Evolutionary conservation across 2,113 vertebrate genomes (phyloP).

Genomic region (Maccullochella peelii): DNA sequence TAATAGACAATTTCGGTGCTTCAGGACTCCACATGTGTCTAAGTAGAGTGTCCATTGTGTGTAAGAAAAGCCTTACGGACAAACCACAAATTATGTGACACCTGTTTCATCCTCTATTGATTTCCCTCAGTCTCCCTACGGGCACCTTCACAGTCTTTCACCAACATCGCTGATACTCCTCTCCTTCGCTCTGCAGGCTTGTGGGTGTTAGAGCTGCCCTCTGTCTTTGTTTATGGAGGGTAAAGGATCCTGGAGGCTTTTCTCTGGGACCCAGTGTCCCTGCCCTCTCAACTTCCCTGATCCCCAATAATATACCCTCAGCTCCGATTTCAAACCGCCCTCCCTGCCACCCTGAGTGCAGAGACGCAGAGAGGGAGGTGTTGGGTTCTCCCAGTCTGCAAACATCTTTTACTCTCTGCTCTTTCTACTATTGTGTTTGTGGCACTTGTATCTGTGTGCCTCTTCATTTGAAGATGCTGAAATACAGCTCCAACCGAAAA

Average conservation of each 20-base stretch:
- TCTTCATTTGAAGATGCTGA: background rate
- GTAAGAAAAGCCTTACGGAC: background rate
- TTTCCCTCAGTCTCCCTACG: background rate
- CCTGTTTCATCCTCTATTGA: conserved; percentile 30
- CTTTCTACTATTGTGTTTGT: background rate
- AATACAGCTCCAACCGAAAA: background rate
- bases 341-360: conserved; percentile 21
- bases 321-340: conserved; percentile 57
- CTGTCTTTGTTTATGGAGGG: conserved; percentile 46
- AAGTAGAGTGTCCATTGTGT: background rate
- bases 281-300: conserved; percentile 42
- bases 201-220: background rate
- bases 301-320: conserved; percentile 38
- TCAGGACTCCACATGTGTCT: background rate
- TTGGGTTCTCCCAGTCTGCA: conserved; percentile 20
- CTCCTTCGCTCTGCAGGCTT: background rate
- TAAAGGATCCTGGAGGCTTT: conserved; percentile 45
- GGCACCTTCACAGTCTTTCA: background rate
- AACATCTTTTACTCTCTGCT: background rate
- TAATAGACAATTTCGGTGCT: too few relatives aligned
- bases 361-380: conserved; percentile 15
- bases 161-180: background rate
- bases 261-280: conserved; percentile 18
- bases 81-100: conserved; percentile 10
- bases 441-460: background rate